Evolutionary conservation across 2,113 vertebrate species (phyloP).

Genomic region (Oriolus oriolus): DNA sequence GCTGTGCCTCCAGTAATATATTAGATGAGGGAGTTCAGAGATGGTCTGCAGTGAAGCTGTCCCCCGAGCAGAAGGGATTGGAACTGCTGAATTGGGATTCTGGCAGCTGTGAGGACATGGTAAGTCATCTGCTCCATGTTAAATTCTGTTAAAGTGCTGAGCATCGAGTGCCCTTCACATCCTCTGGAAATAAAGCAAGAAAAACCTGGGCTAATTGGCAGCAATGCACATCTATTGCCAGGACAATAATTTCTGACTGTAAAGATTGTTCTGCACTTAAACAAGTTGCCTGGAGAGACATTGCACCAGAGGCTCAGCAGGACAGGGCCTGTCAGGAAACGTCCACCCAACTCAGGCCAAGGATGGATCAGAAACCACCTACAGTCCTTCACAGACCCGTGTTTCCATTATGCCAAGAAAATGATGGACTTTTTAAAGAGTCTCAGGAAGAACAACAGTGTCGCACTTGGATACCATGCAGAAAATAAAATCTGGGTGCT

Average conservation of each 20-base stretch:
- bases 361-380: background rate
- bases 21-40: background rate
- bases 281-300: background rate
- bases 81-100: background rate
- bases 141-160: background rate
- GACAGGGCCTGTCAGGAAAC: background rate
- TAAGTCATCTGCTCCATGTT: background rate
- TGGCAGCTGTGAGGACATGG: background rate
- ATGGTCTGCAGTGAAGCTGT: background rate
- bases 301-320: background rate
- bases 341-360: background rate
- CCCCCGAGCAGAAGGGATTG: background rate
- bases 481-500: background rate
- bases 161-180: background rate
- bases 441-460: background rate
- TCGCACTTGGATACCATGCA: background rate
- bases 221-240: background rate
- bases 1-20: background rate
- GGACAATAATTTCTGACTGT: background rate
- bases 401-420: background rate
- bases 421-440: fast-evolving
- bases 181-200: background rate
- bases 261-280: background rate
- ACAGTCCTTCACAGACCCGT: background rate
- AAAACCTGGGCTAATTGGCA: background rate